A percentile compares a stretch with the other conserved stretches of the same genome.
Conservation (phyloP, 2,113 vertebrate species). For the Chelonoidis abingdonii region DNA sequence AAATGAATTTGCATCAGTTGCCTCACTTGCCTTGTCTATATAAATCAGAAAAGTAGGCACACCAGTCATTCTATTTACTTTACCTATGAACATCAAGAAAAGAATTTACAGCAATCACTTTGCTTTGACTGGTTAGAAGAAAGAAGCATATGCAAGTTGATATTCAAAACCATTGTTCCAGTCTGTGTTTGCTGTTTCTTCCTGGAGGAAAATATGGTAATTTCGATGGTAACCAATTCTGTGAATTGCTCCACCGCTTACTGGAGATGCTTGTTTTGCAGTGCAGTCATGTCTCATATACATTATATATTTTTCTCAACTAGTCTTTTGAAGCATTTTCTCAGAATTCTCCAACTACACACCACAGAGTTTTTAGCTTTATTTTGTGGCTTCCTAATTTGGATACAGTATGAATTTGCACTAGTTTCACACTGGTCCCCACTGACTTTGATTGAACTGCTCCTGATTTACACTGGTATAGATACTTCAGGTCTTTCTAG, state of each 20-base stretch:
- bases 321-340: background rate
- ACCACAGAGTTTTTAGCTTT: background rate
- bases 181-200: background rate
- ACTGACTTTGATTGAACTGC: background rate
- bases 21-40: background rate
- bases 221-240: background rate
- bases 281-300: background rate
- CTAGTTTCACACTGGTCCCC: background rate
- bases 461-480: background rate
- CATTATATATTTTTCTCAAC: background rate
- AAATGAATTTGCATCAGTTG: background rate
- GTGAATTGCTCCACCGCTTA: background rate
- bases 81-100: background rate
- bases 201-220: rapidly evolving
- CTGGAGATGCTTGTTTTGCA: background rate
- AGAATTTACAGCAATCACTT: background rate
- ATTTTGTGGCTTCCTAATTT: background rate
- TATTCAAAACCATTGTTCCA: background rate
- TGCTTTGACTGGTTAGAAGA: background rate
- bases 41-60: background rate
- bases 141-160: rapidly evolving
- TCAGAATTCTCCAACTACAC: background rate
- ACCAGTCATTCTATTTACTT: rapidly evolving
- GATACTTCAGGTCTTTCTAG: background rate
- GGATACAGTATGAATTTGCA: background rate